A percentile compares a stretch with the other conserved stretches of the same genome.
These are phyloP conservation scores for Notocelia uddmanniana DNA, from an alignment of 2,888 invertebrate species.

Conservation along the genomic window DNA sequence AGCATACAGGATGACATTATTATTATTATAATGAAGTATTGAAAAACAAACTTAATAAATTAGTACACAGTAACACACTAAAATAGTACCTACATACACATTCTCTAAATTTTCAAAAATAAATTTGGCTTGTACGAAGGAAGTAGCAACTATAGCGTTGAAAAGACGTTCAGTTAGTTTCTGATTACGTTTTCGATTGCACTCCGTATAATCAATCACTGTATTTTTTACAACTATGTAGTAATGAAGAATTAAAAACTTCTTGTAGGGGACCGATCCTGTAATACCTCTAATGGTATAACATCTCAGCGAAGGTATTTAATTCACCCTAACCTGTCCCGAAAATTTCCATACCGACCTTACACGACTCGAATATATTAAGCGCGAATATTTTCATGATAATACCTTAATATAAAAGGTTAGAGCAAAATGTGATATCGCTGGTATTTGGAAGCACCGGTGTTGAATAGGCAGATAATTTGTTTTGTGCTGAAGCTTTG, in stretches of 20 bases:
- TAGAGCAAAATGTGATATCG: constrained; percentile 36
- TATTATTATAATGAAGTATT: too few species aligned
- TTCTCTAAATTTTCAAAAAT: too few species aligned
- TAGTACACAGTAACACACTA: too few species aligned
- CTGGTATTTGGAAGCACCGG: constrained; percentile 32
- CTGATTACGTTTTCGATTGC: too few species aligned
- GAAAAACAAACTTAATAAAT: too few species aligned
- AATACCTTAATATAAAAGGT: constrained; percentile 42
- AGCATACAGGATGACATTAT: too few species aligned
- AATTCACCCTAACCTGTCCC: constrained; percentile 35
- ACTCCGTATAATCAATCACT: not conserved
- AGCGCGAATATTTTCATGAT: constrained; percentile 38
- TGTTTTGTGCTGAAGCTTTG: constrained; percentile 19
- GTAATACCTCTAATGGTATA: constrained; percentile 8
- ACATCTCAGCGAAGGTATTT: constrained; percentile 30
- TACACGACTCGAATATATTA: constrained; percentile 45
- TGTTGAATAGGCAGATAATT: constrained; percentile 36
- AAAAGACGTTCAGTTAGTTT: too few species aligned
- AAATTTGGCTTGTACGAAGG: too few species aligned
- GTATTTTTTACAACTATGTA: not conserved
- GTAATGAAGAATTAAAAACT: not conserved
- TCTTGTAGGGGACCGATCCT: constrained; percentile 13
- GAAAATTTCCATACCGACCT: constrained; percentile 44
- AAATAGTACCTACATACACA: too few species aligned
- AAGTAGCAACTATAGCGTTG: too few species aligned